Evolutionary conservation across 2,888 invertebrate species (phyloP).

Genomic region (Thumatha senex): DNA sequence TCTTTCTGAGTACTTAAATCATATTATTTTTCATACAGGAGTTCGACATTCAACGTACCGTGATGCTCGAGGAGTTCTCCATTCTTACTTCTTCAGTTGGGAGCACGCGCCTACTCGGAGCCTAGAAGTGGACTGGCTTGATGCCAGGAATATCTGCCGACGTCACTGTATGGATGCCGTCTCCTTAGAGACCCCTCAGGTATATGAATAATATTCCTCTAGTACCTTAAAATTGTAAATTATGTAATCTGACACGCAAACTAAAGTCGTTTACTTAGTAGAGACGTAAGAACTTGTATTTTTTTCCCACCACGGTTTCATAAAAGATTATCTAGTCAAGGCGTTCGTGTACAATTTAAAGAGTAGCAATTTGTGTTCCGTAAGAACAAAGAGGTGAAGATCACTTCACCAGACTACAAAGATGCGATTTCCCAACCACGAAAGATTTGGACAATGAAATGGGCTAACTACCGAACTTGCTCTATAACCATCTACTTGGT

Average conservation of each 20-base stretch:
- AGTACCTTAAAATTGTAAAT: no score
- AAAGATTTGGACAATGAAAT: slow-evolving; percentile 24
- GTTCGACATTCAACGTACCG: slow-evolving; percentile 94
- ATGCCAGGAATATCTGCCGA: slow-evolving; percentile 95
- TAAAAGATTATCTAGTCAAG: slow-evolving; percentile 9
- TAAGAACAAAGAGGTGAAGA: slow-evolving; percentile 14
- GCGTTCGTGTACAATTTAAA: not conserved
- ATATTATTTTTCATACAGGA: slow-evolving; percentile 74
- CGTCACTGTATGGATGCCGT: slow-evolving; percentile 97
- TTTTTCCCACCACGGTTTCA: slow-evolving; percentile 39
- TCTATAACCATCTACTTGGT: slow-evolving; percentile 16
- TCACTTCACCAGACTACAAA: slow-evolving; percentile 7
- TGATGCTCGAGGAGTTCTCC: slow-evolving; percentile 93
- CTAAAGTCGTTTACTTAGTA: slow-evolving; percentile 35
- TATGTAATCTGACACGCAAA: slow-evolving; percentile 40
- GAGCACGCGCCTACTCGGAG: slow-evolving; percentile 92
- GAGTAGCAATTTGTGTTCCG: slow-evolving; percentile 28
- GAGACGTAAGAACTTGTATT: slow-evolving; percentile 47
- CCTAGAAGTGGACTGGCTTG: slow-evolving; percentile 95
- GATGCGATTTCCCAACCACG: slow-evolving; percentile 25
- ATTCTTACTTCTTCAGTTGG: slow-evolving; percentile 98
- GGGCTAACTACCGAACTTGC: slow-evolving; percentile 13
- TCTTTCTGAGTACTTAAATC: no score
- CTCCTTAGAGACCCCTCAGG: slow-evolving; percentile 94
- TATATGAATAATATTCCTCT: slow-evolving; percentile 22